Conservation (phyloP, 92 coral and sea anemone species). For the Porites lobata region DNA sequence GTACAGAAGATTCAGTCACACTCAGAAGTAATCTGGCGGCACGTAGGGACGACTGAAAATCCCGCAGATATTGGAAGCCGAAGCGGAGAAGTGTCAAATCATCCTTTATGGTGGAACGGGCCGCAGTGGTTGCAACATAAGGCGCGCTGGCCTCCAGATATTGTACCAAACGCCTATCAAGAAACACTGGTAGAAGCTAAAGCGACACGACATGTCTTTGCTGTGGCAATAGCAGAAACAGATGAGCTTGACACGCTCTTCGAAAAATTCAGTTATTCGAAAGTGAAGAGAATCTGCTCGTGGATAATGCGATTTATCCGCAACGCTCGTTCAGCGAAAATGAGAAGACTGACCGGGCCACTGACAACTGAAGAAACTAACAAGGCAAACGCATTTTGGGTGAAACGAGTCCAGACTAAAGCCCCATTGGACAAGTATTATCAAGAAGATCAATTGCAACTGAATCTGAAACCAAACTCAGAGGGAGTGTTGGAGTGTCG, state of each 20-base stretch:
- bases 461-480: constrained; percentile 63
- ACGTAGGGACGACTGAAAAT: constrained; percentile 68
- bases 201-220: too few relatives aligned
- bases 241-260: too few relatives aligned
- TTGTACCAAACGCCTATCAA: not conserved
- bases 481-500: constrained; percentile 67
- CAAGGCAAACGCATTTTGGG: constrained; percentile 25
- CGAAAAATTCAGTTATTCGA: too few relatives aligned
- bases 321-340: too few relatives aligned
- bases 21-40: constrained; percentile 55
- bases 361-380: too few relatives aligned
- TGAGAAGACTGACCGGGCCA: too few relatives aligned
- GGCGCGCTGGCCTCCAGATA: constrained; percentile 59
- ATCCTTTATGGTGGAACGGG: constrained; percentile 64
- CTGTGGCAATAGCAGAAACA: too few relatives aligned
- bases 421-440: constrained; percentile 8
- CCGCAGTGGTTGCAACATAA: constrained; percentile 72
- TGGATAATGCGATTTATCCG: too few relatives aligned
- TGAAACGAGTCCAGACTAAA: constrained; percentile 55
- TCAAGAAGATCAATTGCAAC: constrained; percentile 56
- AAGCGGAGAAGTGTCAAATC: constrained; percentile 60
- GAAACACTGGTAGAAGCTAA: too few relatives aligned
- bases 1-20: constrained; percentile 69
- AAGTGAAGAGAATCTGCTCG: too few relatives aligned
- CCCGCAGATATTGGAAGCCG: constrained; percentile 81